Conservation (phyloP, 2,888 invertebrate genomes). For the Lordiphosa fenestrarum region DNA sequence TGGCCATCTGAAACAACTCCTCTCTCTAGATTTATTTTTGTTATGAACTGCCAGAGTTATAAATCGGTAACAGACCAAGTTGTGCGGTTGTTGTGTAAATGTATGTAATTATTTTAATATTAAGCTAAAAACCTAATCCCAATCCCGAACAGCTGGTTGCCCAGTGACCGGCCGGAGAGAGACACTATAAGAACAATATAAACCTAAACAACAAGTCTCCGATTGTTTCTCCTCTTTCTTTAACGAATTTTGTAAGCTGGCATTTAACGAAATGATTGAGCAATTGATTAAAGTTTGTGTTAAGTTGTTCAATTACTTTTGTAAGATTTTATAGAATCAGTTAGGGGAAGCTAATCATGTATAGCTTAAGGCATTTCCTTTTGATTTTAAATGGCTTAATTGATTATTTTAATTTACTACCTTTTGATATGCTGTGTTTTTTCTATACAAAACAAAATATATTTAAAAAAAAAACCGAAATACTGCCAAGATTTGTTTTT, state of each 20-base stretch:
- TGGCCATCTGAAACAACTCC: conserved; percentile 1
- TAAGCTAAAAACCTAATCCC: conserved; percentile 5
- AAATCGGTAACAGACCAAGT: background rate
- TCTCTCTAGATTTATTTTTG: background rate
- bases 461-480: conserved; percentile 10
- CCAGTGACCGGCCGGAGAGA: conserved; percentile 3
- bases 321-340: background rate
- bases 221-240: background rate
- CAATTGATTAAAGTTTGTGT: conserved; percentile 20
- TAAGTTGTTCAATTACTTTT: too few relatives aligned
- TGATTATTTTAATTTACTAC: conserved; percentile 33
- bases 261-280: conserved; percentile 20
- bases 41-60: conserved; percentile 7
- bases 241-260: conserved; percentile 12
- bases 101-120: background rate
- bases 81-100: conserved; percentile 2
- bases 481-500: conserved; percentile 40
- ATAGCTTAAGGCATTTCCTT: too few relatives aligned
- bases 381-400: conserved; percentile 19
- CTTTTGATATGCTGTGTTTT: conserved; percentile 10
- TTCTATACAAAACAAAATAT: conserved; percentile 2
- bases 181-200: background rate
- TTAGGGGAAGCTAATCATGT: background rate
- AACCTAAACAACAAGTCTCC: background rate
- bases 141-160: background rate